These are phyloP conservation scores for Erythrocebus patas DNA, from an alignment of 2,113 vertebrate genomes.

Conservation along the genomic window DNA sequence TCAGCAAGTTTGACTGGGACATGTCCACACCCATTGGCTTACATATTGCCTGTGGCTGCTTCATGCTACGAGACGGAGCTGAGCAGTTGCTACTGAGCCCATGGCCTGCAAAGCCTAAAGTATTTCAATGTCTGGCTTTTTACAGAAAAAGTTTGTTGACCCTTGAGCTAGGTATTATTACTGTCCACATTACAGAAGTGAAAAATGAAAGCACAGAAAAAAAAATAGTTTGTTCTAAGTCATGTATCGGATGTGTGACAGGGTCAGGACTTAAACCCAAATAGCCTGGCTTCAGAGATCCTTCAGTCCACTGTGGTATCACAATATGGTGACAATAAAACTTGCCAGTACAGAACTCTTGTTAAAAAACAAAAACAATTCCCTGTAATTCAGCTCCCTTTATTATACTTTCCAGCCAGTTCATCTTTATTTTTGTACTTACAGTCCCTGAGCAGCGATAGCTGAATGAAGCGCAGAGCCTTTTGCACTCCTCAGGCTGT, in stretches of 20 bases:
- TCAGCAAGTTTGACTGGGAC: not conserved
- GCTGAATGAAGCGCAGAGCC: not conserved
- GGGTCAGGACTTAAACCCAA: not conserved
- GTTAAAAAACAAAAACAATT: not conserved
- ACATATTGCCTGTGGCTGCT: not conserved
- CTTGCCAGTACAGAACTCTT: not conserved
- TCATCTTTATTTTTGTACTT: not conserved
- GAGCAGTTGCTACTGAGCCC: not conserved
- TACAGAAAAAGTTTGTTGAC: not conserved
- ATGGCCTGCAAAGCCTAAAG: rapidly evolving
- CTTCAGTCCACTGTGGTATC: not conserved
- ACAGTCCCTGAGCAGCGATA: not conserved
- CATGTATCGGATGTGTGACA: not conserved
- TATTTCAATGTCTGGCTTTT: not conserved
- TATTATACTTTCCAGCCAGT: not conserved
- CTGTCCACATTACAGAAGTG: not conserved
- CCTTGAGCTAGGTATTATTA: not conserved
- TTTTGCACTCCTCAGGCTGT: not conserved
- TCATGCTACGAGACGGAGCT: rapidly evolving
- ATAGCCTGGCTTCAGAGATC: not conserved
- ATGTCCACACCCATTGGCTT: not conserved
- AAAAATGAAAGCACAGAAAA: not conserved
- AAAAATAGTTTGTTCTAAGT: not conserved
- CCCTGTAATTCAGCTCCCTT: not conserved
- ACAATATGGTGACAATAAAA: not conserved